These are phyloP conservation scores for Heliconius cydno DNA, from an alignment of 2,888 invertebrate genomes.

Conservation along the genomic window DNA sequence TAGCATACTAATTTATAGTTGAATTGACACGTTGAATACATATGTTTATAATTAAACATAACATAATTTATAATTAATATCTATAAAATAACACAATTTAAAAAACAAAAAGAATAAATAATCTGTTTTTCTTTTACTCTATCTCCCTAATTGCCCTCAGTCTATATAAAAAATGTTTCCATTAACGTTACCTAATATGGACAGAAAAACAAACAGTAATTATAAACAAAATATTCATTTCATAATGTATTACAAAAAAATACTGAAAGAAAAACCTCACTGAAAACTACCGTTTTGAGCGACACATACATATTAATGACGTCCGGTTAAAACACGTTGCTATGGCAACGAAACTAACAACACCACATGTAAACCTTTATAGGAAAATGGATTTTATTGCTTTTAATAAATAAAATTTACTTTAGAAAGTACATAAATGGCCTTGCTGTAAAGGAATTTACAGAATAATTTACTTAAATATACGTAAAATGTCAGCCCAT, in stretches of 20 bases:
- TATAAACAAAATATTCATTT: conserved; percentile 3
- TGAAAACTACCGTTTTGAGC: conserved; percentile 37
- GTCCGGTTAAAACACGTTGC: conserved; percentile 50
- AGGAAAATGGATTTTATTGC: conserved; percentile 37
- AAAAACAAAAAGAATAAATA: not conserved
- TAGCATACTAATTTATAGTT: not conserved
- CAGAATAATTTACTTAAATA: conserved; percentile 42
- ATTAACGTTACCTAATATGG: not conserved
- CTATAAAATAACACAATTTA: not conserved
- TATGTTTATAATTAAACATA: not conserved
- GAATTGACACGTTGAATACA: not conserved
- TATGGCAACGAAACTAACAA: conserved; percentile 61
- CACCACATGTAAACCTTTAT: conserved; percentile 47
- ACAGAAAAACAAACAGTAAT: not conserved
- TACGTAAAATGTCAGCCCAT: conserved; percentile 39
- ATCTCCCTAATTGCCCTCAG: not conserved
- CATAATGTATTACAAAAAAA: conserved; percentile 17
- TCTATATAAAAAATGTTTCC: not conserved
- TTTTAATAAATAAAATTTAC: conserved; percentile 9
- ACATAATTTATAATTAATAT: not conserved
- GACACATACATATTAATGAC: conserved; percentile 39
- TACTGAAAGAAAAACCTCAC: conserved; percentile 14
- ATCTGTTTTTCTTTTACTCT: not conserved
- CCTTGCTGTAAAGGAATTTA: conserved; percentile 31
- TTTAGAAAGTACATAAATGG: conserved; percentile 8